Evolutionary conservation across 2,113 vertebrate species (phyloP).

Genomic region (Rhinogobius similis): DNA sequence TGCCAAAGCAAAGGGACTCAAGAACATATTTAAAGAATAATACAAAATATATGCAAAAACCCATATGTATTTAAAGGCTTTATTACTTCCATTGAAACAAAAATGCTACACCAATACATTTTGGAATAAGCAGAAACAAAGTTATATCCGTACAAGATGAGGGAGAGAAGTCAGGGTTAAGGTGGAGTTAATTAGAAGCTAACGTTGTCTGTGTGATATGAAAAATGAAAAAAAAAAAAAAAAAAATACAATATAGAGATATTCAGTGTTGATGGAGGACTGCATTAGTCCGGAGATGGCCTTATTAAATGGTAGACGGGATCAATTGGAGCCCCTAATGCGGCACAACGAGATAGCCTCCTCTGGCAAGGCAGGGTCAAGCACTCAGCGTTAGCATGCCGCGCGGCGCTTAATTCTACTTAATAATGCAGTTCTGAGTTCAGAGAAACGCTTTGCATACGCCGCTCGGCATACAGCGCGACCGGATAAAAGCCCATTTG

Average conservation of each 20-base stretch:
- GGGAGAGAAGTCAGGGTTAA: conserved; percentile 4
- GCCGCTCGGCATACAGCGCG: conserved; percentile 19
- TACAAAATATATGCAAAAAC: too few relatives aligned
- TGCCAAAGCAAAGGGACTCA: too few relatives aligned
- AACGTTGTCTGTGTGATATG: conserved; percentile 12
- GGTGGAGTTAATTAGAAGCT: conserved; percentile 47
- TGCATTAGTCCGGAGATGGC: conserved; percentile 50
- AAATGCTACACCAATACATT: too few relatives aligned
- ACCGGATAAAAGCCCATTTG: conserved; percentile 47
- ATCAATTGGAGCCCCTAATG: conserved; percentile 59
- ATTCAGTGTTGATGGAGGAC: conserved; percentile 11
- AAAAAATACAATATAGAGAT: conserved; percentile 28
- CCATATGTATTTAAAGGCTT: too few relatives aligned
- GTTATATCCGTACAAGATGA: conserved; percentile 4
- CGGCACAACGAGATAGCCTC: conserved; percentile 47
- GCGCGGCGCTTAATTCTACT: conserved; percentile 59
- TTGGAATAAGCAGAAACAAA: background rate
- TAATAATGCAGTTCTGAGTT: conserved; percentile 51
- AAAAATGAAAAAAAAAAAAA: too few relatives aligned
- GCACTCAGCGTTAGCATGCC: conserved; percentile 37
- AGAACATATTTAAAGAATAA: too few relatives aligned
- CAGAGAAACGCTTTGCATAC: conserved; percentile 32
- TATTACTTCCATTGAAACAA: too few relatives aligned
- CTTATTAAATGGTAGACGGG: conserved; percentile 56
- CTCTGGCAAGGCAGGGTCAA: conserved; percentile 55